Percentiles rank a stretch among this genome's conserved stretches.
phyloP scores from a whole-genome alignment of 2,888 invertebrate species.

The Ophonus ardosiacus region DNA sequence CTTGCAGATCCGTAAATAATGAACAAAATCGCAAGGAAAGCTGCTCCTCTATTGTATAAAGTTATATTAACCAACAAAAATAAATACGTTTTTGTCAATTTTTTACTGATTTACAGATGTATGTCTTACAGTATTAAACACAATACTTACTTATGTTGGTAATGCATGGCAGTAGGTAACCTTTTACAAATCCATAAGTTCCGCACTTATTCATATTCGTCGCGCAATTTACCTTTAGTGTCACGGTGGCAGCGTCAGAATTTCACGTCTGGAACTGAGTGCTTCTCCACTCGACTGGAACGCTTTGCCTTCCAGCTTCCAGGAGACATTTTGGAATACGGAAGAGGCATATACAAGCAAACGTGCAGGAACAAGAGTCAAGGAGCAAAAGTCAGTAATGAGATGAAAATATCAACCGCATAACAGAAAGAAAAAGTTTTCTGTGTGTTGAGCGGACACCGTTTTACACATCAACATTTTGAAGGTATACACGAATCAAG shows the following conservation, averaged over 20 bases:
- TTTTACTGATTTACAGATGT: neutral
- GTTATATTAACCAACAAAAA: no score
- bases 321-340: neutral
- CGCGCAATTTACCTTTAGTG: neutral
- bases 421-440: no score
- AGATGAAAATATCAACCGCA: no score
- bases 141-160: neutral
- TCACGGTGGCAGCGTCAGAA: neutral
- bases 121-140: neutral
- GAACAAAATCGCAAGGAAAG: no score
- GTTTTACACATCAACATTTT: no score
- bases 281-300: neutral
- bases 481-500: no score
- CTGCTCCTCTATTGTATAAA: no score
- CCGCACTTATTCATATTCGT: neutral
- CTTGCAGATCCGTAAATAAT: neutral
- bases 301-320: neutral
- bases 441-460: no score
- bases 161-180: neutral
- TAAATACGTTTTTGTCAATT: no score
- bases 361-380: no score
- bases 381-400: no score
- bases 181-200: neutral
- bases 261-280: neutral
- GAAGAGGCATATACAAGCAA: no score